Conservation (phyloP, 2,888 invertebrate species). For the Idaea straminata region DNA sequence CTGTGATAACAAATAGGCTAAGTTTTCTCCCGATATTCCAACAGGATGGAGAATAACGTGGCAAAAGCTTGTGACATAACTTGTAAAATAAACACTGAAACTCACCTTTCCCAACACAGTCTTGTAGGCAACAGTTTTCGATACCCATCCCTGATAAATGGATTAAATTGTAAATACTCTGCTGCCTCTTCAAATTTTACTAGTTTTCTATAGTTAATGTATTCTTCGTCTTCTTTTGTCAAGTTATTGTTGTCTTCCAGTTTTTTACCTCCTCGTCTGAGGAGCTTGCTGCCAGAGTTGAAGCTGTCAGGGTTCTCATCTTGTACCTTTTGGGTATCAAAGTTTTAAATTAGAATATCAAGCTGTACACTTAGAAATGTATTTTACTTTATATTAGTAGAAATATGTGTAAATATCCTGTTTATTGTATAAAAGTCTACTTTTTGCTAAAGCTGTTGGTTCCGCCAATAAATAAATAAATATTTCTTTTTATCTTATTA, state of each 20-base stretch:
- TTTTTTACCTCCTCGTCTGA: constrained; percentile 63
- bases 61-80: not conserved
- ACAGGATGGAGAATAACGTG: no score
- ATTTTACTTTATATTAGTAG: no score
- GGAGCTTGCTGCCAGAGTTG: constrained; percentile 47
- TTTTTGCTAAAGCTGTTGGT: no score
- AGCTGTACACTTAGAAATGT: not conserved
- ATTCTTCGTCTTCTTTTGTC: constrained; percentile 70
- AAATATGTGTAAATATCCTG: no score
- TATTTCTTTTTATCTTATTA: no score
- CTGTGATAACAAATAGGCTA: no score
- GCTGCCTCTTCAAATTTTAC: constrained; percentile 85
- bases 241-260: constrained; percentile 74
- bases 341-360: not conserved
- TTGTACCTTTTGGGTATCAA: constrained; percentile 44
- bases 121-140: constrained; percentile 89
- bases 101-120: constrained; percentile 92
- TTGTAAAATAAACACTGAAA: constrained; percentile 8
- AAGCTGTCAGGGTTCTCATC: constrained; percentile 53
- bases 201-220: constrained; percentile 69
- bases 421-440: no score
- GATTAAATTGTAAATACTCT: constrained; percentile 91
- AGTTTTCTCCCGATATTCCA: no score
- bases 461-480: no score
- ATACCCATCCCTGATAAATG: constrained; percentile 91